Evolutionary conservation across 1,140 invertebrate genomes (phyloP), one percentile per base, ranked within the genome.

Genomic region (Stegodyphus dumicola): DNA sequence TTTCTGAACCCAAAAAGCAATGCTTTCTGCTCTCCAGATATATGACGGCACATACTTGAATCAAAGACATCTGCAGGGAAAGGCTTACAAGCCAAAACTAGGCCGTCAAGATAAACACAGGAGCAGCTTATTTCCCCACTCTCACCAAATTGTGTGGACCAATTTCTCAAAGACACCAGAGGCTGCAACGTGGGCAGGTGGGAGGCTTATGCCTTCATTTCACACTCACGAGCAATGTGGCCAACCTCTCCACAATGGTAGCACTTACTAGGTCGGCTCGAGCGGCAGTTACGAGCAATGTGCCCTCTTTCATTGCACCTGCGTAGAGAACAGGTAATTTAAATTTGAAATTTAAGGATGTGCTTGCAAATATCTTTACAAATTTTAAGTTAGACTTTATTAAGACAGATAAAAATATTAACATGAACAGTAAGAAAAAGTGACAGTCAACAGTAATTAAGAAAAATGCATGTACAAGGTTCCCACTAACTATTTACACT

Each of bases 301-400:
- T 98, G 96, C 69, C 96, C 96, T 89, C 94, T 94, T 90, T 95
- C 93, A 92, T 98, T 98, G 92, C 97, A 99, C 92, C 97, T 97
- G 93, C 95, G 17, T 18, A 83, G 17, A 80, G 67, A 56, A 75
- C 78, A 81, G 64, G 64, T 18, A 6, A 66, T 73, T 76, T 60
- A 76, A 76, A 17, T 60, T 7, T 18, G 54, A 76, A 76, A 56
- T 76, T 60, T 60, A 11, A 9, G 5, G 56, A 33, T 33, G 33
- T 33, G 33, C 33, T 33, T 33, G 33, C 1, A 33, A 33, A 33
- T 33, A 33, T 33, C 33, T 33, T 33, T 33, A 33, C 1, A 33
- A 33, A 33, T 33, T 33, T 33, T 33, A 33, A 33, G 1, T 33
- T 33, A 33, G 33, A 33, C 33, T 33, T 33, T 33, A 33, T 33